Evolutionary conservation across 2,888 invertebrate species (phyloP).

Genomic region (Cephus pulcher): DNA sequence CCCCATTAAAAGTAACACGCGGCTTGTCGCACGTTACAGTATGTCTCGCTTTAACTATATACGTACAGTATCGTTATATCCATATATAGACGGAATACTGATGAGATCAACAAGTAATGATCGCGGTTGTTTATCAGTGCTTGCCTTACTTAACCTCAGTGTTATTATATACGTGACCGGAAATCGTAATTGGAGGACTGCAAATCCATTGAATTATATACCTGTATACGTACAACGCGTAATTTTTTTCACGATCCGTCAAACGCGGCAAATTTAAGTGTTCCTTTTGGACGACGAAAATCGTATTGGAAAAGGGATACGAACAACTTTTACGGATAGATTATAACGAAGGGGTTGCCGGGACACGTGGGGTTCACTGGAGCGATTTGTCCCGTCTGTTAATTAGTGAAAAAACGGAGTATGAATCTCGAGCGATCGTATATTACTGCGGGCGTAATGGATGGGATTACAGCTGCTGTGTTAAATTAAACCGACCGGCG

Average conservation of each 20-base stretch:
- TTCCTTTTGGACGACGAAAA: neutral
- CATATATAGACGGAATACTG: neutral
- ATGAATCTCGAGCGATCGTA: conserved; percentile 68
- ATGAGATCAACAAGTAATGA: neutral
- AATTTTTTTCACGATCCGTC: neutral
- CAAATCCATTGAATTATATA: neutral
- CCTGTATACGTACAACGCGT: neutral
- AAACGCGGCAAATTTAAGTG: neutral
- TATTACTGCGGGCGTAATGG: conserved; percentile 66
- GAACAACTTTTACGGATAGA: neutral
- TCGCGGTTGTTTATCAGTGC: neutral
- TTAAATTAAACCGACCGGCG: conserved; percentile 66
- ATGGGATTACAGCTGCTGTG: conserved; percentile 68
- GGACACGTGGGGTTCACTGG: conserved; percentile 51
- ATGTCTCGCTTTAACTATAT: neutral
- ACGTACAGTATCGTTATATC: neutral
- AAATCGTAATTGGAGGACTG: neutral
- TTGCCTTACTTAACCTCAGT: neutral
- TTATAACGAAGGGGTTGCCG: conserved; percentile 24
- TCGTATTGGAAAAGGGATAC: neutral
- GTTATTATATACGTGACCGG: neutral
- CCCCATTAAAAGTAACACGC: neutral
- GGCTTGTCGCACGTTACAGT: neutral
- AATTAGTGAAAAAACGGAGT: conserved; percentile 68
- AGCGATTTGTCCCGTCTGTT: conserved; percentile 68